Conservation (phyloP, 92 coral and sea anemone species). For the Epizoanthus scotinus region DNA sequence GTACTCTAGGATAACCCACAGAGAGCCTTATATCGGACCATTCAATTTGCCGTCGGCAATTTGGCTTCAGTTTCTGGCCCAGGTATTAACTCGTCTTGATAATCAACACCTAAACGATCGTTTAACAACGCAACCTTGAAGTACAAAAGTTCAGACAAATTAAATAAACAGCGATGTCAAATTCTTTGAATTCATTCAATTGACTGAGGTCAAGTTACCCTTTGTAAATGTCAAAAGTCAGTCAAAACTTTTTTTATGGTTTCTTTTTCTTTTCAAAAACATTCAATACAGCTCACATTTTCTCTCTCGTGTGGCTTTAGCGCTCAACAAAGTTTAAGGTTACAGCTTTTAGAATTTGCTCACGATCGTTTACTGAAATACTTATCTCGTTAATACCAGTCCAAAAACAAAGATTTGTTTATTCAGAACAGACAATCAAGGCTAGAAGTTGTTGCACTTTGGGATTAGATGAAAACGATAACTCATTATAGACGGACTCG, state of each 20-base stretch:
- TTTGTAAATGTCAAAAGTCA: background rate
- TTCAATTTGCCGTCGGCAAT: slow-evolving; percentile 7
- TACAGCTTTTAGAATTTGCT: background rate
- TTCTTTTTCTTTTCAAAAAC: background rate
- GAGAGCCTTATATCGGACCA: background rate
- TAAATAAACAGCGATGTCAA: background rate
- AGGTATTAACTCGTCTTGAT: slow-evolving; percentile 1
- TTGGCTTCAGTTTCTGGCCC: slow-evolving; percentile 2
- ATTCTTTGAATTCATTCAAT: slow-evolving; percentile 22
- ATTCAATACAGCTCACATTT: background rate
- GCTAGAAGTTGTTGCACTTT: background rate
- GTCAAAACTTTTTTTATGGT: background rate
- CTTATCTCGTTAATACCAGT: background rate
- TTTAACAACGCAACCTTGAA: background rate
- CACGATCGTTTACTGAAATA: background rate
- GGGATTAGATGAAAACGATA: slow-evolving; percentile 14
- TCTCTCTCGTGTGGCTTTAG: too few relatives aligned
- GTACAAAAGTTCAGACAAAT: background rate
- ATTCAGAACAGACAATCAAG: background rate
- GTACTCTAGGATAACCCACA: background rate
- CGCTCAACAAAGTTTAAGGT: background rate
- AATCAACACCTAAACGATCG: background rate
- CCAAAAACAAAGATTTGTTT: slow-evolving; percentile 24
- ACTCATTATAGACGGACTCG: slow-evolving; percentile 2
- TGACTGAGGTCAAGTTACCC: slow-evolving; percentile 18